Conservation (phyloP, 2,888 invertebrate species). For the Nomada hirtipes region DNA sequence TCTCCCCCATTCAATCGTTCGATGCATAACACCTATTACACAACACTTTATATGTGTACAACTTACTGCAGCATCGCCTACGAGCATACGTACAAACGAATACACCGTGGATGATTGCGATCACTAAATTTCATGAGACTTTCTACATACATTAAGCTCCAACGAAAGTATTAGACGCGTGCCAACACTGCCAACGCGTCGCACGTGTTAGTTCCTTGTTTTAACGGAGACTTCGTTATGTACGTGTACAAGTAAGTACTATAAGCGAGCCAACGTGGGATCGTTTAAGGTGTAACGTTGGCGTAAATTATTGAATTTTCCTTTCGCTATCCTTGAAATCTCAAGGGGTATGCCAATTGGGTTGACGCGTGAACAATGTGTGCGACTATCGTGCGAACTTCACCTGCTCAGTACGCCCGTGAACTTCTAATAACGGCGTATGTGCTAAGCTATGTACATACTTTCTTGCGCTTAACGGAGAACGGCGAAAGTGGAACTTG, state of each 20-base stretch:
- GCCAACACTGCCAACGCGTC: background rate
- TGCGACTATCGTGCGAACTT: constrained; percentile 12
- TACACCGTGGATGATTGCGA: constrained; percentile 37
- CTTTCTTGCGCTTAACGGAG: constrained; percentile 58
- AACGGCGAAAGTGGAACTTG: constrained; percentile 68
- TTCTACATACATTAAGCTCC: constrained; percentile 48
- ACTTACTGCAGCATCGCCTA: constrained; percentile 9
- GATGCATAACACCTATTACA: constrained; percentile 45
- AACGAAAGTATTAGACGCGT: constrained; percentile 30
- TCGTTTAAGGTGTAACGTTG: background rate
- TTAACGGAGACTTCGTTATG: background rate
- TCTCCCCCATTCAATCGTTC: constrained; percentile 14
- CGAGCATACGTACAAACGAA: background rate
- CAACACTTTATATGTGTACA: constrained; percentile 40
- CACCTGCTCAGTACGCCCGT: constrained; percentile 38
- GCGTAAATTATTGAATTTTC: background rate
- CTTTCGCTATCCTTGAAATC: constrained; percentile 26
- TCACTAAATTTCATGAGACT: constrained; percentile 50
- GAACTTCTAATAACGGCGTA: constrained; percentile 64
- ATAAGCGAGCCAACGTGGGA: too few relatives aligned
- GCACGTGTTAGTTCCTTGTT: background rate
- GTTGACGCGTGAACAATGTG: constrained; percentile 17
- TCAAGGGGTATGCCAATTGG: constrained; percentile 7
- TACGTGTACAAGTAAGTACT: background rate
- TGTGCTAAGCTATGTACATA: constrained; percentile 18